Base-by-base conservation (phyloP, 1,140 invertebrate genomes). In the Pachyrhynchus sulphureomaculatus region DNA sequence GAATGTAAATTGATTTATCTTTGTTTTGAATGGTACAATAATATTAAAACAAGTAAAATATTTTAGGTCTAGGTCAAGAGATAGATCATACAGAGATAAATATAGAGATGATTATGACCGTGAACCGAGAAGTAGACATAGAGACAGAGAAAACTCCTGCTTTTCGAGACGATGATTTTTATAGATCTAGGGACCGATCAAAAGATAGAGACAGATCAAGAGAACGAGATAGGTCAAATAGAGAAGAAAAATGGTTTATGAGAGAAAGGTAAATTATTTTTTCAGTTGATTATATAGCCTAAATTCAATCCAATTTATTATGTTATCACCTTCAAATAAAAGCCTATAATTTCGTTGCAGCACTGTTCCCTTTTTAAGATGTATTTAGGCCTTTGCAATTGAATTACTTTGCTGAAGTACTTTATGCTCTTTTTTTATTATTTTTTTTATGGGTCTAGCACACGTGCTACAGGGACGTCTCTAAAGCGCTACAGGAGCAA, bases 181-280 rank as follows among this genome's bases (percentile, higher is more conserved):
- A 67, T 54, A 59, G 60, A 48, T 63, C 57, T 64, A 78, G 66
- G 60, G 77, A 68, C 66, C 75, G 62, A 63, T 33, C 33, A 68
- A 65, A 76, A 72, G n/a, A 72, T 73, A 66, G 72, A 57, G 32
- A 34, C 77, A 78, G 24, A 75, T 8, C 17, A 24, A 61, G 55
- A 21, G 59, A 59, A 20, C 48, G 37, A 33, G 61, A 64, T 18
- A 65, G 65, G 39, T 29, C 26, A 10, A 6, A 1, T 29, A 29
- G 26, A 29, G 26, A 29, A 6, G 26, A 29, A 29, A 29, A 29
- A 29, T 61, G 64, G 61, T 62, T 59, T 33, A 60, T 51, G 32
- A 59, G 59, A 39, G 62, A 68, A 45, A 60, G 61, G 54, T 66
- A 47, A 44, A 9, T 15, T 52, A n/a, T n/a, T n/a, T 18, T 45